Conservation (phyloP, 2,113 vertebrate genomes). For the Actinemys pallida region DNA sequence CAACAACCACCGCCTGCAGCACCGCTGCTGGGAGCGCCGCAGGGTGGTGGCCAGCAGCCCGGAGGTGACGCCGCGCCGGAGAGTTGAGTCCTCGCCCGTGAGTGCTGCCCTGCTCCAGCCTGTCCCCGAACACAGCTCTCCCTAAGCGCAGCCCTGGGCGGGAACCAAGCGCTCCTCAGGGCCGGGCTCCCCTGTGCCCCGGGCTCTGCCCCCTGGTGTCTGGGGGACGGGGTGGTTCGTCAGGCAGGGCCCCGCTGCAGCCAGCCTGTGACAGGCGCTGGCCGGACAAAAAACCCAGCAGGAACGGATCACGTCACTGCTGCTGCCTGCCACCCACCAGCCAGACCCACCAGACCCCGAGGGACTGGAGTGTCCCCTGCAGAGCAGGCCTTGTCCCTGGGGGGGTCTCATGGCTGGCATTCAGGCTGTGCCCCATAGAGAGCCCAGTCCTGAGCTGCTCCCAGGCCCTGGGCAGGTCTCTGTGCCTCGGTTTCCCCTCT, state of each 20-base stretch:
- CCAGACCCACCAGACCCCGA: not conserved
- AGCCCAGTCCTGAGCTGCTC: not conserved
- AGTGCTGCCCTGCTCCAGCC: slow-evolving; percentile 50
- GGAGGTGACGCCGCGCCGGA: slow-evolving; percentile 82
- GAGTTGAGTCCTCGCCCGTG: slow-evolving; percentile 87
- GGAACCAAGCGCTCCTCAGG: not conserved
- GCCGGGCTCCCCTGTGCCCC: too few species aligned
- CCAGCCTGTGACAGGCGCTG: not conserved
- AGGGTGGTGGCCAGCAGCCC: slow-evolving; percentile 87
- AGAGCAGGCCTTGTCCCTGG: not conserved
- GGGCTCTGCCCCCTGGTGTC: not conserved
- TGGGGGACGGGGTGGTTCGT: not conserved
- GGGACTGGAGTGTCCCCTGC: not conserved
- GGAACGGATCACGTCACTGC: not conserved
- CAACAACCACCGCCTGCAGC: slow-evolving; percentile 85
- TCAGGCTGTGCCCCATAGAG: not conserved
- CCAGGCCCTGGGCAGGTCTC: not conserved
- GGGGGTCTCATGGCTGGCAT: not conserved
- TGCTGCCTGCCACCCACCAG: not conserved
- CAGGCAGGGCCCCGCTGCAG: too few species aligned
- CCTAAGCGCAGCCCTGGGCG: not conserved
- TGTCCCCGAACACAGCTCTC: not conserved
- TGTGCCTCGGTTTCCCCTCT: not conserved
- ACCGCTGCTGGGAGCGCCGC: slow-evolving; percentile 85
- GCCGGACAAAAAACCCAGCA: not conserved